Conservation (phyloP, 2,888 invertebrate genomes). For the Dryadula phaetusa region DNA sequence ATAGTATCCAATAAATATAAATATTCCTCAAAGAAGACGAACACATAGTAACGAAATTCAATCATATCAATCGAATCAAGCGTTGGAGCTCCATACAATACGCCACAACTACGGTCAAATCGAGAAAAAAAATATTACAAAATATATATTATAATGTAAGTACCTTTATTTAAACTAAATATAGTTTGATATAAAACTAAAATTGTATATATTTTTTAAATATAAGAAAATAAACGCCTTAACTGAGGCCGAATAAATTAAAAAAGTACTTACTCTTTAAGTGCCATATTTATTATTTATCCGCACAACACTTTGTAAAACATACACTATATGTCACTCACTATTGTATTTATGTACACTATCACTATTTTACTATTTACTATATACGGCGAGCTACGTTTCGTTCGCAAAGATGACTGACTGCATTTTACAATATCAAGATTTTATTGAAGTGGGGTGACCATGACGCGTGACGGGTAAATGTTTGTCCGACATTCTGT, state of each 20-base stretch:
- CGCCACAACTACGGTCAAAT: too few relatives aligned
- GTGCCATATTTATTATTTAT: not conserved
- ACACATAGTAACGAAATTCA: too few relatives aligned
- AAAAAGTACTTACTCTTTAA: not conserved
- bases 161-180: too few relatives aligned
- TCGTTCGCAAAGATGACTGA: not conserved
- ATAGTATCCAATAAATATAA: too few relatives aligned
- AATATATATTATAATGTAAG: too few relatives aligned
- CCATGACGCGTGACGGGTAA: not conserved
- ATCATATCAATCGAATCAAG: too few relatives aligned
- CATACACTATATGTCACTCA: not conserved
- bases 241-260: not conserved
- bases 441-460: constrained; percentile 3
- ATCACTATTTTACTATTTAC: not conserved
- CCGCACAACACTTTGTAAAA: not conserved
- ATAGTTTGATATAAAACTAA: too few relatives aligned
- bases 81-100: too few relatives aligned
- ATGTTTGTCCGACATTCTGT: not conserved
- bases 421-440: not conserved
- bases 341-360: not conserved
- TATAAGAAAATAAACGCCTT: too few relatives aligned
- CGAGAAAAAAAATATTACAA: too few relatives aligned
- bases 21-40: too few relatives aligned
- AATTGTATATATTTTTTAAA: too few relatives aligned
- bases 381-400: not conserved